phyloP scores from a whole-genome alignment of 1,140 invertebrate genomes.

The Arctopsyche grandis region DNA sequence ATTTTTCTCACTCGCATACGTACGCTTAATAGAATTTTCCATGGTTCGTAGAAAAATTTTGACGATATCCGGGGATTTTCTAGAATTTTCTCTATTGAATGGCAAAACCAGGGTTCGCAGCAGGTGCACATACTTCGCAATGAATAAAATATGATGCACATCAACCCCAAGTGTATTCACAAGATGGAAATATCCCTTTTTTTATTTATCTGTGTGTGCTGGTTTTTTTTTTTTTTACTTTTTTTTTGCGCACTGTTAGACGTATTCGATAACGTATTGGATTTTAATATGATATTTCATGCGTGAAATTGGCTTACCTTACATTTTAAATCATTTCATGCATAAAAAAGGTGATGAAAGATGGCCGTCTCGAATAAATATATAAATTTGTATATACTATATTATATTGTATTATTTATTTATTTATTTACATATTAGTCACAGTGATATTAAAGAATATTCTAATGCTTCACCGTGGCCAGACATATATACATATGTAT shows the following conservation, averaged over 20 bases:
- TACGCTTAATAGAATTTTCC: not conserved
- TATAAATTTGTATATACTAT: too few species aligned
- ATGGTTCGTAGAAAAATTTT: not conserved
- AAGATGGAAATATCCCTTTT: not conserved
- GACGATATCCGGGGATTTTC: not conserved
- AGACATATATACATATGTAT: too few species aligned
- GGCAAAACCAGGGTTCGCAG: conserved; percentile 5
- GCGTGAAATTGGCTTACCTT: not conserved
- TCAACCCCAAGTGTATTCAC: conserved; percentile 23
- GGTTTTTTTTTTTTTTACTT: too few species aligned
- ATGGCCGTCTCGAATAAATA: too few species aligned
- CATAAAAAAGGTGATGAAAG: too few species aligned
- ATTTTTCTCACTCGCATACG: not conserved
- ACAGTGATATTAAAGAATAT: too few species aligned
- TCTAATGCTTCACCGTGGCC: too few species aligned
- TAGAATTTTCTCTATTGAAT: not conserved
- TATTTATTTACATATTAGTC: too few species aligned
- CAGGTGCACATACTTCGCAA: conserved; percentile 22
- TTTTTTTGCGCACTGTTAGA: not conserved
- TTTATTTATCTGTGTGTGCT: not conserved
- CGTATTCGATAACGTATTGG: not conserved
- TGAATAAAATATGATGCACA: conserved; percentile 31
- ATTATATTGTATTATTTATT: too few species aligned
- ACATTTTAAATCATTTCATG: not conserved
- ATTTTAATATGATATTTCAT: not conserved